These are phyloP conservation scores for Leptinotarsa undecemlineata DNA, from an alignment of 1,140 invertebrate genomes.

Conservation along the genomic window DNA sequence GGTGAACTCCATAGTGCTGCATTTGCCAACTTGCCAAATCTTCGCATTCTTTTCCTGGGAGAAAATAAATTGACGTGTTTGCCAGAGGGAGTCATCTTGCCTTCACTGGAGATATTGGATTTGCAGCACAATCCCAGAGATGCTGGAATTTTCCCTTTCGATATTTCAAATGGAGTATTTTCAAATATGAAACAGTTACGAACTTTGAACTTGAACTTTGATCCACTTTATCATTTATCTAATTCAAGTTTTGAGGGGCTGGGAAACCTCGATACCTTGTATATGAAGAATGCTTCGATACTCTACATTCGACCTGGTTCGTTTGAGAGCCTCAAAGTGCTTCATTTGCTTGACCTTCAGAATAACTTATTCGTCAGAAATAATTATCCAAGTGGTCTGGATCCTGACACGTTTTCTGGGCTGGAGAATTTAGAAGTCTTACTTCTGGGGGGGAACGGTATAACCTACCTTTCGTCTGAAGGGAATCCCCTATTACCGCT, in stretches of 20 bases:
- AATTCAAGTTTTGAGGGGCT: constrained; percentile 58
- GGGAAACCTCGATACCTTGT: constrained; percentile 55
- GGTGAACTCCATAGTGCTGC: constrained; percentile 50
- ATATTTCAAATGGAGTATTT: constrained; percentile 53
- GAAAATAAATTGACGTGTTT: constrained; percentile 58
- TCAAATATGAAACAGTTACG: constrained; percentile 43
- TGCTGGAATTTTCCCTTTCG: constrained; percentile 52
- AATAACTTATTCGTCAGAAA: constrained; percentile 58
- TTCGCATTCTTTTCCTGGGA: constrained; percentile 57
- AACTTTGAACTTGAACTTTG: constrained; percentile 55
- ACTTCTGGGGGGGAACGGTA: constrained; percentile 57
- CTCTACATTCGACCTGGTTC: constrained; percentile 57
- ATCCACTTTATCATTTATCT: constrained; percentile 57
- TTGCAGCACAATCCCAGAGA: constrained; percentile 57
- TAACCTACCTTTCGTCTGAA: constrained; percentile 53
- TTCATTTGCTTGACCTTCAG: constrained; percentile 59
- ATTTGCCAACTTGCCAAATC: constrained; percentile 56
- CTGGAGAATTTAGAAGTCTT: constrained; percentile 58
- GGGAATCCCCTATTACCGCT: constrained; percentile 59
- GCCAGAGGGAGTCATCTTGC: constrained; percentile 55
- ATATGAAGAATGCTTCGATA: constrained; percentile 59
- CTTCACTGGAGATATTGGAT: constrained; percentile 57
- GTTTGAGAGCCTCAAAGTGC: constrained; percentile 54
- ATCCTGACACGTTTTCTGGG: constrained; percentile 55
- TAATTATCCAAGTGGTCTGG: constrained; percentile 47